Base-by-base conservation (phyloP, 1,140 invertebrate species). In the Brachionus rotundiformis region DNA sequence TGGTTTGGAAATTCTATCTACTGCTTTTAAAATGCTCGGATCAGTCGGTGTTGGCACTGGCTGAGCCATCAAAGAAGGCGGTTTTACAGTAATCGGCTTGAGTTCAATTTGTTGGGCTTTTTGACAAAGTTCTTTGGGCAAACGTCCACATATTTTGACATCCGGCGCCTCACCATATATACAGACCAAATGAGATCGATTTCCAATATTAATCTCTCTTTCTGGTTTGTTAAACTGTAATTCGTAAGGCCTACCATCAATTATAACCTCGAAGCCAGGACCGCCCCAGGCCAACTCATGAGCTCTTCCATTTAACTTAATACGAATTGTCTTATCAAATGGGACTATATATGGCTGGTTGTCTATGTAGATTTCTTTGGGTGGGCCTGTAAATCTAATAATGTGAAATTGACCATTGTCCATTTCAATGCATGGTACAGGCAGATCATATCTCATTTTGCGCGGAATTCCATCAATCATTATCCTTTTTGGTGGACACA, bases 321-420 rank as follows among this genome's bases (percentile, higher is more conserved):
- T 84, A 63, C 86, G 92, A 86, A 95, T 93, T 7, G 93, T 91
- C 86, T 93, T 94, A 5, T 93, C 91, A 87, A 96, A 90, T 0
- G 93, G 92, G 54, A 93, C 91, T 84, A 93, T 90, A 54, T 91
- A 91, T 90, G 84, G 75, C 29, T 83, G 89, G 19, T 92, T 92
- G 86, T 98, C 93, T 29, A 98, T 92, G 83, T 92, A 95, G 0
- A 99, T 88, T 86, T 98, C 95, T 75, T 94, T 90, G 0, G 94
- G 95, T 0, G 95, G 95, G 23, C 93, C 93, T 39, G 96, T 96
- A 82, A 98, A 92, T 83, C 92, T 90, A 33, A 98, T 93, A 82
- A 92, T 90, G 83, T 89, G 89, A 39, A 85, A 84, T 59, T 88
- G 86, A 54, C 88, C 89, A 83, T 90, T 84, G 82, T 90, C 85